Conservation (phyloP, 2,888 invertebrate species). For the Diloba caeruleocephala region DNA sequence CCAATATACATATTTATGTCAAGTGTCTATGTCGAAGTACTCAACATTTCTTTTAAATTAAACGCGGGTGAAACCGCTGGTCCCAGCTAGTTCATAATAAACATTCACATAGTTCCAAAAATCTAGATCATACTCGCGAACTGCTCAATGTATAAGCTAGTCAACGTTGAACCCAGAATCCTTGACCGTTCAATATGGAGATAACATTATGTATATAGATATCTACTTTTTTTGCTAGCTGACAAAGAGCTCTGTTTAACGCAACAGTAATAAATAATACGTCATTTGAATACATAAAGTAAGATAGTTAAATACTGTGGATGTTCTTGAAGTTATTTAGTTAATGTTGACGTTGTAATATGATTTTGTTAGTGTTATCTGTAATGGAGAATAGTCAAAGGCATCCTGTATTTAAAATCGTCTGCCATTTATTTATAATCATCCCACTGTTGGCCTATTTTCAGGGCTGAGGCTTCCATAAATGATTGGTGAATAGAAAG, state of each 20-base stretch:
- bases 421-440: too few species aligned
- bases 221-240: constrained; percentile 23
- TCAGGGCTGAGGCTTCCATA: too few species aligned
- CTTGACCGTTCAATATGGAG: constrained; percentile 40
- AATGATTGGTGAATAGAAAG: too few species aligned
- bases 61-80: too few species aligned
- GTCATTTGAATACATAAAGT: constrained; percentile 27
- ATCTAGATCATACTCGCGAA: constrained; percentile 3
- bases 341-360: constrained; percentile 7
- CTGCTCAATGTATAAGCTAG: background rate
- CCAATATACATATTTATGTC: too few species aligned
- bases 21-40: too few species aligned
- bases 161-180: constrained; percentile 29
- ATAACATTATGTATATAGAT: constrained; percentile 31
- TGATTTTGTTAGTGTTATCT: background rate
- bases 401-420: too few species aligned
- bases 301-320: constrained; percentile 22
- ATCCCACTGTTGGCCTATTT: too few species aligned
- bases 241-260: constrained; percentile 37
- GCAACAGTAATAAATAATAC: constrained; percentile 40
- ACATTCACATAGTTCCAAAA: background rate
- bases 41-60: too few species aligned
- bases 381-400: too few species aligned
- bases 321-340: constrained; percentile 12
- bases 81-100: too few species aligned